These are phyloP conservation scores for Callitettix versicolor DNA, from an alignment of 1,140 invertebrate species.

Conservation along the genomic window DNA sequence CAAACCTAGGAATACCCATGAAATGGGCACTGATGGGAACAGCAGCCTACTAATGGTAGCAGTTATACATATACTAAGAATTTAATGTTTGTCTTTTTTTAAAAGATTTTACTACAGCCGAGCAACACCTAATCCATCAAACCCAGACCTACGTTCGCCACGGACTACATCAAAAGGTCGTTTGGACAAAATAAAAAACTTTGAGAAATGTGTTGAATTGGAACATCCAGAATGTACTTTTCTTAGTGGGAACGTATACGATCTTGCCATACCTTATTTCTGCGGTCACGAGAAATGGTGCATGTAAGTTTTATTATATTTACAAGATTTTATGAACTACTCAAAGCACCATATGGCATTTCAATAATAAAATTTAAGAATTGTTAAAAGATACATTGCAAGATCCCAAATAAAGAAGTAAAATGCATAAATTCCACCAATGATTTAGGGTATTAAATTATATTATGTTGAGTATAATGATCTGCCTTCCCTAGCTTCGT, in stretches of 20 bases:
- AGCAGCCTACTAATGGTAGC: no score
- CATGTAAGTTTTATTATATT: conserved; percentile 36
- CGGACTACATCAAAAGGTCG: conserved; percentile 1
- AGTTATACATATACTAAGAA: no score
- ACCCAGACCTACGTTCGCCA: background rate
- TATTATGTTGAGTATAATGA: no score
- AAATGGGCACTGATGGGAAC: no score
- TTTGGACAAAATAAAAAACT: conserved; percentile 14
- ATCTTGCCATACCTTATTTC: conserved; percentile 49
- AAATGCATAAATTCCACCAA: no score
- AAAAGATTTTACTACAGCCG: conserved; percentile 25
- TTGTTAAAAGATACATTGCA: background rate
- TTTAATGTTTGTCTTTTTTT: no score
- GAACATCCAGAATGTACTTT: conserved; percentile 34
- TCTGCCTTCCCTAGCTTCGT: no score
- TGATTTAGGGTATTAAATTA: no score
- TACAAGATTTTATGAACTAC: no score
- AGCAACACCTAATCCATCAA: conserved; percentile 21
- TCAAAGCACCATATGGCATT: background rate
- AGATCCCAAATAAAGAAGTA: no score
- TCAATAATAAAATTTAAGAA: background rate
- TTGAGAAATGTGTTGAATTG: conserved; percentile 34
- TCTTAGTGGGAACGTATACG: conserved; percentile 33
- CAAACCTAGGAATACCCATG: no score
- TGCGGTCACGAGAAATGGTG: conserved; percentile 52